Conservation (phyloP, 2,113 vertebrate species). For the Nematolebias whitei region DNA sequence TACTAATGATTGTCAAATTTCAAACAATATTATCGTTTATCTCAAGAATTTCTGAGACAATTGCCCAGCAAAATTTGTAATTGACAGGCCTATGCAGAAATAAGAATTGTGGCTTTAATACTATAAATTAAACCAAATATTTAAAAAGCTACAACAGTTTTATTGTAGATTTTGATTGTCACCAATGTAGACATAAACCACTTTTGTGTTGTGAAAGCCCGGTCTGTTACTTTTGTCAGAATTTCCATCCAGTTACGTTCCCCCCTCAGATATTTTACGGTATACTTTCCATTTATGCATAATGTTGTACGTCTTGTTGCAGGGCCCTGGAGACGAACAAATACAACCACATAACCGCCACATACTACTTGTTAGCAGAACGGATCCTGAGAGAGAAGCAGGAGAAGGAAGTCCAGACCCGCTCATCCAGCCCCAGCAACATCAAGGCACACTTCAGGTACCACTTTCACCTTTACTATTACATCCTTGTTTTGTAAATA, state of each 20-base stretch:
- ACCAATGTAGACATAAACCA: neutral
- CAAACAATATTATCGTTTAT: too few species aligned
- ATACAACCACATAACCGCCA: constrained; percentile 99
- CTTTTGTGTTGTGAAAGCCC: neutral
- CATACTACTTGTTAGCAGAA: constrained; percentile 96
- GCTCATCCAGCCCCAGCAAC: constrained; percentile 95
- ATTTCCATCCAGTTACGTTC: neutral
- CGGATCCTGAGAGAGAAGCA: constrained; percentile 96
- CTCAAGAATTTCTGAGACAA: too few species aligned
- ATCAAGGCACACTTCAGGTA: constrained; percentile 98
- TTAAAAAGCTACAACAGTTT: too few species aligned
- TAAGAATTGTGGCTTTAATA: too few species aligned
- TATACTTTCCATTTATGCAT: neutral
- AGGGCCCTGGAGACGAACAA: constrained; percentile 98
- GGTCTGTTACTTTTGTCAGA: neutral
- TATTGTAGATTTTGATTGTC: neutral
- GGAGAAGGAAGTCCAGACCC: constrained; percentile 92
- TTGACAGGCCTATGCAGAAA: too few species aligned
- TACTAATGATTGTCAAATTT: too few species aligned
- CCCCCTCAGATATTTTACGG: too few species aligned
- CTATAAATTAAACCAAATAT: too few species aligned
- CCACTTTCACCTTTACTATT: neutral
- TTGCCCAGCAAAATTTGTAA: too few species aligned
- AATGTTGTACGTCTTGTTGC: constrained; percentile 22
- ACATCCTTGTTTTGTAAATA: neutral